These are phyloP conservation scores for Terrapene triunguis DNA, from an alignment of 2,113 vertebrate species.

Conservation along the genomic window DNA sequence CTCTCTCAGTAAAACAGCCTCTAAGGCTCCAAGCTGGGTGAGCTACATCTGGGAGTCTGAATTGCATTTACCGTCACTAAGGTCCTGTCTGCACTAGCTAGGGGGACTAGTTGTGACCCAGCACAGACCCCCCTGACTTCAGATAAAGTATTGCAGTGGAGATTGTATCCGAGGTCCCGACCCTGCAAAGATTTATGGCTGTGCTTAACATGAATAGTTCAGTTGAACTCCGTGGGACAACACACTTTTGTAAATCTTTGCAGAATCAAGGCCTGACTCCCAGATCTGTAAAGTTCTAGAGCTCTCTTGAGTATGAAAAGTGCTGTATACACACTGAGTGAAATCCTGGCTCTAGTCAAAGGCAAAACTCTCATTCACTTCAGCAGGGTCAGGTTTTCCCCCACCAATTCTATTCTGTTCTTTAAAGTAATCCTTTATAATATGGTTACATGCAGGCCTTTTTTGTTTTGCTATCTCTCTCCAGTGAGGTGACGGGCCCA, in stretches of 20 bases:
- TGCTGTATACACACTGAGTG: too few species aligned
- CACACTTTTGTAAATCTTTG: not conserved
- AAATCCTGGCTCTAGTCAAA: not conserved
- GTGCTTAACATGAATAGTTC: not conserved
- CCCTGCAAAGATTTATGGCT: not conserved
- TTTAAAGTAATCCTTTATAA: not conserved
- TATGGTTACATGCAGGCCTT: not conserved
- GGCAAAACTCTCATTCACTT: not conserved
- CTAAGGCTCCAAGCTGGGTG: accelerated
- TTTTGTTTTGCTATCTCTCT: not conserved
- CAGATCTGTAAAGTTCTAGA: not conserved
- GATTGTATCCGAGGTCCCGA: not conserved
- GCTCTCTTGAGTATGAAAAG: not conserved
- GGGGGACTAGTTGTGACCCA: not conserved
- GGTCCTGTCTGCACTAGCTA: not conserved
- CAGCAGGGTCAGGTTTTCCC: not conserved
- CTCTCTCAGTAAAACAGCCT: not conserved
- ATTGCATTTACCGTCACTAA: not conserved
- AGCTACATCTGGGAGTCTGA: not conserved
- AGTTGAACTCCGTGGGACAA: not conserved
- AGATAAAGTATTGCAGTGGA: not conserved
- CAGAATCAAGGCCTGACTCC: not conserved
- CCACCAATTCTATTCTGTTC: not conserved
- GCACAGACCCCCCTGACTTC: not conserved
- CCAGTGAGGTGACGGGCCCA: accelerated